Conservation (phyloP, 2,888 invertebrate genomes). For the Girardia tigrina region DNA sequence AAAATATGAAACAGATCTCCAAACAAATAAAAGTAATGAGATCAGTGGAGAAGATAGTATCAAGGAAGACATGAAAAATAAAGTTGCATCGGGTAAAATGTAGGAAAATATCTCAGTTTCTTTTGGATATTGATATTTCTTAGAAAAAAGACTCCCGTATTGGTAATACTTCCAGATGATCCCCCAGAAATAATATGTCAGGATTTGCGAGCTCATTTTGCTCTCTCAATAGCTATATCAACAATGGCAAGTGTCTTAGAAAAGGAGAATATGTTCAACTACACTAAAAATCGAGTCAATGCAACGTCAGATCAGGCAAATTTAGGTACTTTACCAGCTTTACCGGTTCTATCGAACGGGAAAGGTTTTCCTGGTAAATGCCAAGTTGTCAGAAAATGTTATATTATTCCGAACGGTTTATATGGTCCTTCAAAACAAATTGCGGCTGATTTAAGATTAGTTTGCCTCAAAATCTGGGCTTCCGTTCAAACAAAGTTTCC, state of each 20-base stretch:
- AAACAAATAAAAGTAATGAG: not conserved
- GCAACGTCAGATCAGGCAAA: not conserved
- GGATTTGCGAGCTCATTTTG: not conserved
- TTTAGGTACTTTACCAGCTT: not conserved
- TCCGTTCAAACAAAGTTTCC: not conserved
- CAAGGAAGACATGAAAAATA: not conserved
- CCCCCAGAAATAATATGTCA: not conserved
- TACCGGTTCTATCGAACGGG: not conserved
- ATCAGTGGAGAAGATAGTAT: not conserved
- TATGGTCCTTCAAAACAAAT: not conserved
- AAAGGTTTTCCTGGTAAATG: constrained; percentile 13
- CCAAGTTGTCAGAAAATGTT: not conserved
- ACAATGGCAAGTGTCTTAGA: not conserved
- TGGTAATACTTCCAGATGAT: not conserved
- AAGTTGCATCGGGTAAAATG: not conserved
- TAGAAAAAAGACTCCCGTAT: not conserved
- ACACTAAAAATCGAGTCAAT: not conserved
- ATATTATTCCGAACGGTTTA: not conserved
- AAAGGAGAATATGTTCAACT: not conserved
- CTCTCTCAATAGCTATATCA: not conserved
- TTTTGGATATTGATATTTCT: not conserved
- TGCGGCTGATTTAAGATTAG: not conserved
- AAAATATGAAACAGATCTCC: not conserved
- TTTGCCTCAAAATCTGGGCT: not conserved
- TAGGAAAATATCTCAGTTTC: not conserved